Evolutionary conservation across 2,797 vertebrate species (phyloP).

Genomic region (Acropternis orthonyx): DNA sequence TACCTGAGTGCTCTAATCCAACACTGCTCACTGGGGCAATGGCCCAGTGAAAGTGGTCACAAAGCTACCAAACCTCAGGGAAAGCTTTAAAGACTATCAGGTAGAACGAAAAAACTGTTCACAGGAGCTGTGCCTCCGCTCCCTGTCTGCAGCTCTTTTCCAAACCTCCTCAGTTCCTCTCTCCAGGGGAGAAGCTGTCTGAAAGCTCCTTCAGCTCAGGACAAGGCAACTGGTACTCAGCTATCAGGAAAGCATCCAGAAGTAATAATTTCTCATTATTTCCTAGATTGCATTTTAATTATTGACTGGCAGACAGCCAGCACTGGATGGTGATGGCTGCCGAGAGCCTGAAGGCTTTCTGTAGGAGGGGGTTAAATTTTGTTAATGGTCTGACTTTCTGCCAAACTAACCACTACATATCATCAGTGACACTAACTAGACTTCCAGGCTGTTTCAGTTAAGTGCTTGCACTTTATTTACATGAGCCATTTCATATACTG

Average conservation of each 20-base stretch:
- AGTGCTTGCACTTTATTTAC: constrained; percentile 24
- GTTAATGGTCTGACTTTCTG: constrained; percentile 20
- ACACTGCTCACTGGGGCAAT: background rate
- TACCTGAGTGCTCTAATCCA: background rate
- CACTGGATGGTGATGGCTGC: background rate
- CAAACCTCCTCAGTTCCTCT: accelerated
- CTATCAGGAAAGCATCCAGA: constrained; percentile 25
- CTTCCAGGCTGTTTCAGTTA: constrained; percentile 9
- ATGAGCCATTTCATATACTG: background rate
- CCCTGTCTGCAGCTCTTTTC: background rate
- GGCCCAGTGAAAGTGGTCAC: background rate
- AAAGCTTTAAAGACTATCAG: background rate
- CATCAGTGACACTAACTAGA: constrained; percentile 5
- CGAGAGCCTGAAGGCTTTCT: background rate
- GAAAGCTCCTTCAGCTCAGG: background rate
- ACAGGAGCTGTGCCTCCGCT: background rate
- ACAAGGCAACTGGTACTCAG: background rate
- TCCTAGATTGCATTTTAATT: constrained; percentile 48
- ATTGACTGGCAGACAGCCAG: constrained; percentile 6
- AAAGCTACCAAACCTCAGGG: background rate
- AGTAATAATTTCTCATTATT: constrained; percentile 19
- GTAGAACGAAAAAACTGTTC: background rate
- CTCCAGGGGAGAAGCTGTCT: background rate
- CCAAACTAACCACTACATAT: background rate
- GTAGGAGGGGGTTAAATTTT: background rate